Evolutionary conservation across 2,113 vertebrate genomes (phyloP), one percentile per base, ranked within the genome.

Genomic region (Gobius niger): DNA sequence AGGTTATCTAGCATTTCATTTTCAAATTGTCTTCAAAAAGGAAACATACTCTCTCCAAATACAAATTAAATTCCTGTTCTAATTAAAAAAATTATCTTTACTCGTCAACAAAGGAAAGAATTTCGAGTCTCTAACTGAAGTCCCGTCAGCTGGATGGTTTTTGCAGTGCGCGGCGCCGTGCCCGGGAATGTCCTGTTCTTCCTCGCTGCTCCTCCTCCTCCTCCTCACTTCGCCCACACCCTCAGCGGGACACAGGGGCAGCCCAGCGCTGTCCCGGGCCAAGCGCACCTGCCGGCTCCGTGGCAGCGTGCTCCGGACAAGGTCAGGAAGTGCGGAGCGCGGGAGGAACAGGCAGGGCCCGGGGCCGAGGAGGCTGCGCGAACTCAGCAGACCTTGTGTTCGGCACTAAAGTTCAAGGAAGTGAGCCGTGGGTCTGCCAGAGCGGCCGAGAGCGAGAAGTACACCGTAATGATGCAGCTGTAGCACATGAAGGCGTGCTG

Each of bases 171-270:
- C 85, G 76, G 82, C 84, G 72, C 64, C 0, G 69, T 14, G 77
- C 85, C 82, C 76, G 9, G 86, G 88, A 88, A 87, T 83, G 86
- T 88, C 88, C 86, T 90, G 81, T 82, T 77, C 65, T 56, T 65
- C 52, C 41, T 44, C 68, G 68, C 50, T n/a, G n/a, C 16, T 7
- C 65, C 44, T 67, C 63, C 46, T 77, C 78, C 44, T 74, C 72
- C 73, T 73, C 82, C 86, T 69, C 78, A 77, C 84, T 76, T 76
- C 80, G 78, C 86, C 88, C 85, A 83, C 85, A 67, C 78, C 76
- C 75, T 66, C 81, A 63, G 83, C 76, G 13, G 77, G 81, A 70
- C 71, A 63, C 77, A 80, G 75, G 56, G 78, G 76, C 67, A 70
- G 83, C 85, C 86, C 81, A 68, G 60, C 77, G n/a, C 78, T 15